Evolutionary conservation across 2,113 vertebrate species (phyloP).

Genomic region (Planiliza haematocheilus): DNA sequence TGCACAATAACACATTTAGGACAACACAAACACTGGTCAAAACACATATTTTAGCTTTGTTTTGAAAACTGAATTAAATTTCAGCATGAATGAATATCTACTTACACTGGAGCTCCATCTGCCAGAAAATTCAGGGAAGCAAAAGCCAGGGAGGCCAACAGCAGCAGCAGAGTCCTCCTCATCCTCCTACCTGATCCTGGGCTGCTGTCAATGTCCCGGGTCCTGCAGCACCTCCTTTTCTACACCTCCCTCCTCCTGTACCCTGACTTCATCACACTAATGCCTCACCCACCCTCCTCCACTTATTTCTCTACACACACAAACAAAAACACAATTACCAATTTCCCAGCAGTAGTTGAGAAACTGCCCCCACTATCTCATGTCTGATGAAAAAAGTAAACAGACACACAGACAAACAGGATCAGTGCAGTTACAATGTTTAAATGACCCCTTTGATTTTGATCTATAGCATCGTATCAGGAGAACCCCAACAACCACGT

Average conservation of each 20-base stretch:
- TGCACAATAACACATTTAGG: too few relatives aligned
- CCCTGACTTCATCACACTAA: not conserved
- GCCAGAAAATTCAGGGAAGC: conserved; percentile 28
- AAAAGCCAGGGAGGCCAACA: conserved; percentile 67
- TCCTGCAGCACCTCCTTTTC: conserved; percentile 41
- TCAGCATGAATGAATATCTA: conserved; percentile 10
- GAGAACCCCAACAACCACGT: too few relatives aligned
- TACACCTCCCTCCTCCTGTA: not conserved
- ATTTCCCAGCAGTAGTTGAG: conserved; percentile 65
- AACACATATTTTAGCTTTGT: too few relatives aligned
- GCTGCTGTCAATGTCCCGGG: conserved; percentile 11
- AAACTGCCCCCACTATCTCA: too few relatives aligned
- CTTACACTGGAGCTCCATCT: conserved; percentile 63
- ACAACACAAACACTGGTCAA: too few relatives aligned
- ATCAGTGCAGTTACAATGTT: too few relatives aligned
- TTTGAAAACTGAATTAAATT: too few relatives aligned
- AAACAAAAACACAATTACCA: conserved; percentile 1
- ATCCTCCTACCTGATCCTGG: conserved; percentile 41
- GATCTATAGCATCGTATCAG: too few relatives aligned
- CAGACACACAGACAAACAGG: too few relatives aligned
- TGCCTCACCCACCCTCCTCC: not conserved
- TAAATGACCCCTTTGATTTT: too few relatives aligned
- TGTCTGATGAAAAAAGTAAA: conserved; percentile 46
- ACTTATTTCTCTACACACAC: not conserved
- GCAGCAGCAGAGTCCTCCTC: conserved; percentile 41